Base-by-base conservation (phyloP, 1,140 invertebrate genomes). In the Zophobas atratus region DNA sequence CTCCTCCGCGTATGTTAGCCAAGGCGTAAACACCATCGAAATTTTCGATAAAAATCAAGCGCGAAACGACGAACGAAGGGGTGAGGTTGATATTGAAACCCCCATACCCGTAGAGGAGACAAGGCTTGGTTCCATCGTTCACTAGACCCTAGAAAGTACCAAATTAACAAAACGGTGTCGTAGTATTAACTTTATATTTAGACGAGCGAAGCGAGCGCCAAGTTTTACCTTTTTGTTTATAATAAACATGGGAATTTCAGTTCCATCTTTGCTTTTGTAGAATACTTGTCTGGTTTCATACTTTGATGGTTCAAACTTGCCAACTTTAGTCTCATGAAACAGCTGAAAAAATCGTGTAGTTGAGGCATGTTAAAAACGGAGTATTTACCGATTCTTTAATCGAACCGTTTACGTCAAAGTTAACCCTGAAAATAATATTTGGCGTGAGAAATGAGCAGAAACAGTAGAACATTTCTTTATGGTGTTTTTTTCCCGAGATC, bases 231-330 rank as follows among this genome's bases (percentile, higher is more conserved):
- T 85, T 80, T 84, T 85, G 63, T 81, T 80, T 2, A 99, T 92
- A 79, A 99, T 94, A 87, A 99, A 99, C 98, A 99, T 99, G 1
- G 98, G 98, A 80, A 99, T 91, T 88, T 94, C 94, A 0, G 97
- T 98, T 72, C 95, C 96, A 89, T 99, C 98, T 88, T 97, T 98
- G 86, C 96, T 97, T 0, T 89, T 84, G 87, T 98, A 99, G 88
- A 99, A 99, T 49, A 98, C 90, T 88, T 99, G 98, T 70, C 93
- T 92, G 1, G 94, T 95, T 85, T 94, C 92, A 85, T 96, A 99
- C 70, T 93, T 86, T 3, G 90, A 89, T 1, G 93, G 86, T 87
- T 98, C 92, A 87, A 99, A 97, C 74, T 93, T 93, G 73, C 94
- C 92, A 4, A 99, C 90, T 86, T 93, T 92, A 2, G 96, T 94